Conservation (phyloP, 2,888 invertebrate species). For the Dilophus febrilis region DNA sequence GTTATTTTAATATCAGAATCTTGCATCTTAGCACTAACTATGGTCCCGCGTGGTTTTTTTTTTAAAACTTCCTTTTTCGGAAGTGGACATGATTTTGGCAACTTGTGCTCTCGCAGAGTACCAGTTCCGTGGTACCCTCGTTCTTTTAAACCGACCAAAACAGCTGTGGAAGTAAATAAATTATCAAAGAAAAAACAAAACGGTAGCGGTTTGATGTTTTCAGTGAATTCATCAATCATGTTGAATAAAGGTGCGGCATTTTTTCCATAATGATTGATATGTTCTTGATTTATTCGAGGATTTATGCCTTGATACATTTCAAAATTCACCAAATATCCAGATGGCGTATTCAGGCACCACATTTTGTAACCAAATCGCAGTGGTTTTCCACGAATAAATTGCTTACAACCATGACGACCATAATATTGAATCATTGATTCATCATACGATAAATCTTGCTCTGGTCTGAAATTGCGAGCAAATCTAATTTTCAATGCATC, state of each 20-base stretch:
- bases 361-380: constrained; percentile 18
- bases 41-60: constrained; percentile 8
- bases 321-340: constrained; percentile 14
- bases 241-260: constrained; percentile 10
- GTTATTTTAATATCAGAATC: constrained; percentile 11
- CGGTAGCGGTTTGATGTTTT: constrained; percentile 9
- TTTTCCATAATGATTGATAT: constrained; percentile 15
- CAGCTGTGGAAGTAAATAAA: constrained; percentile 11
- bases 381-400: constrained; percentile 18
- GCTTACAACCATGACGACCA: constrained; percentile 18
- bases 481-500: constrained; percentile 9
- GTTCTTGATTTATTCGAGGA: constrained; percentile 11
- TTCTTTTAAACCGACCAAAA: constrained; percentile 10
- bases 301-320: constrained; percentile 16
- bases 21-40: constrained; percentile 5
- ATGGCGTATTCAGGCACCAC: constrained; percentile 14
- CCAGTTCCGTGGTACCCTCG: constrained; percentile 14
- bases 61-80: constrained; percentile 8
- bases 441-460: constrained; percentile 14
- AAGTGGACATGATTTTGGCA: constrained; percentile 13
- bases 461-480: constrained; percentile 10
- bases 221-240: constrained; percentile 11
- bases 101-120: constrained; percentile 14
- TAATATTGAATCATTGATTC: constrained; percentile 20
- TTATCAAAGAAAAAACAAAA: constrained; percentile 15